Evolutionary conservation across 2,113 vertebrate species (phyloP).

Genomic region (Pterocles burchelli): DNA sequence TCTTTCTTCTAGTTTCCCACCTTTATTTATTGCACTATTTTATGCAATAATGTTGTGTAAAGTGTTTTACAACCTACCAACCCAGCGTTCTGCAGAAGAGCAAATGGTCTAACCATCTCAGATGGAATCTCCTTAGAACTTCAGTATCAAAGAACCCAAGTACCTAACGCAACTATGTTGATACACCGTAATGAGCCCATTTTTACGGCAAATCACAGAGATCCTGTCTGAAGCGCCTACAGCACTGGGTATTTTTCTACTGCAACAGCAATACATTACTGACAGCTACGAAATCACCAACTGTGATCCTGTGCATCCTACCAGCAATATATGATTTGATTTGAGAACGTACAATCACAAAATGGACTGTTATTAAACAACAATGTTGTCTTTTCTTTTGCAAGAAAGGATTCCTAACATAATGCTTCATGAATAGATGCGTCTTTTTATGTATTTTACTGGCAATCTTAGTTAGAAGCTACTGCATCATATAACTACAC

Average conservation of each 20-base stretch:
- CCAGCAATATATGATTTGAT: neutral
- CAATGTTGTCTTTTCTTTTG: neutral
- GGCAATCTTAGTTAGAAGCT: neutral
- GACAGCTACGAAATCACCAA: neutral
- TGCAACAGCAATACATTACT: neutral
- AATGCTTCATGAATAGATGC: neutral
- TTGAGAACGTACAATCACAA: neutral
- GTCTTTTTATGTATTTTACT: neutral
- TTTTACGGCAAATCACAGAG: neutral
- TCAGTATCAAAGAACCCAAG: neutral
- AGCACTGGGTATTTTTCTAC: neutral
- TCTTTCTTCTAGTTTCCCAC: neutral
- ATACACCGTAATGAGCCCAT: neutral
- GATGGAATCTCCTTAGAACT: neutral
- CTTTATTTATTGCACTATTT: neutral
- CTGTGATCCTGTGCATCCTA: neutral
- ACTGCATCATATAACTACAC: neutral
- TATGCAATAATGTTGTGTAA: neutral
- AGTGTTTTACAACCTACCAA: neutral
- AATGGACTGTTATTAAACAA: neutral
- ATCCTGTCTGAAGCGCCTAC: neutral
- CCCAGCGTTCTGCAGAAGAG: neutral
- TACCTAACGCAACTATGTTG: neutral
- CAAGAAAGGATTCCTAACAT: neutral
- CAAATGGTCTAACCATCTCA: neutral